Conservation (phyloP, 2,888 invertebrate genomes). For the Hirtodrosophila duncani region DNA sequence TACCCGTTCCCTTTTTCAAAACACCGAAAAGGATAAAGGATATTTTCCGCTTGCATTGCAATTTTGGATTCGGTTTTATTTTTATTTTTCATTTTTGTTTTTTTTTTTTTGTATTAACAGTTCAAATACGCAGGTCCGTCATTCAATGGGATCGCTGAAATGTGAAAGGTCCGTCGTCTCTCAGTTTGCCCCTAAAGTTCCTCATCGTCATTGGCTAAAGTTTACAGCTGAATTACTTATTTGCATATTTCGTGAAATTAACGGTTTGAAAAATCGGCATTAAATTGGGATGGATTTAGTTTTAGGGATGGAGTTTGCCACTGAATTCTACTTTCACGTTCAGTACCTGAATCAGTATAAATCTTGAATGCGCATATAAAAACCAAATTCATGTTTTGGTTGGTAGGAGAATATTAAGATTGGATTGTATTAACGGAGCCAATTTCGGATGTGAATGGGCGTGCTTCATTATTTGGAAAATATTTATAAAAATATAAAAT, state of each 20-base stretch:
- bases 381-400: too few relatives aligned
- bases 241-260: conserved; percentile 64
- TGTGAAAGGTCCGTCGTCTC: conserved; percentile 43
- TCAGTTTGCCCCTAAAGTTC: conserved; percentile 32
- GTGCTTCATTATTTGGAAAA: too few relatives aligned
- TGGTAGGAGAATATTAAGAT: too few relatives aligned
- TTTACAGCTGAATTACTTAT: conserved; percentile 52
- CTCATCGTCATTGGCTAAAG: conserved; percentile 37
- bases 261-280: conserved; percentile 59
- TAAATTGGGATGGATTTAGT: too few relatives aligned
- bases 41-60: conserved; percentile 33
- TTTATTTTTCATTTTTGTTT: conserved; percentile 7
- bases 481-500: too few relatives aligned
- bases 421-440: too few relatives aligned
- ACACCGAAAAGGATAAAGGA: conserved; percentile 17
- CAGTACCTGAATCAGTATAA: too few relatives aligned
- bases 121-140: conserved; percentile 42
- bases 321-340: too few relatives aligned
- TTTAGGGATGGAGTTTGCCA: too few relatives aligned
- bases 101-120: conserved; percentile 57
- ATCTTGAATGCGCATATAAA: too few relatives aligned
- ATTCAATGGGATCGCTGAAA: conserved; percentile 47
- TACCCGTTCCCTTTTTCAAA: neutral
- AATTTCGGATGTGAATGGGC: too few relatives aligned
- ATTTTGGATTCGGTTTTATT: conserved; percentile 10